Percentiles rank a stretch among this genome's conserved stretches.
These are phyloP conservation scores for Premnoplex brunnescens DNA, from an alignment of 2,797 vertebrate species.

Conservation along the genomic window DNA sequence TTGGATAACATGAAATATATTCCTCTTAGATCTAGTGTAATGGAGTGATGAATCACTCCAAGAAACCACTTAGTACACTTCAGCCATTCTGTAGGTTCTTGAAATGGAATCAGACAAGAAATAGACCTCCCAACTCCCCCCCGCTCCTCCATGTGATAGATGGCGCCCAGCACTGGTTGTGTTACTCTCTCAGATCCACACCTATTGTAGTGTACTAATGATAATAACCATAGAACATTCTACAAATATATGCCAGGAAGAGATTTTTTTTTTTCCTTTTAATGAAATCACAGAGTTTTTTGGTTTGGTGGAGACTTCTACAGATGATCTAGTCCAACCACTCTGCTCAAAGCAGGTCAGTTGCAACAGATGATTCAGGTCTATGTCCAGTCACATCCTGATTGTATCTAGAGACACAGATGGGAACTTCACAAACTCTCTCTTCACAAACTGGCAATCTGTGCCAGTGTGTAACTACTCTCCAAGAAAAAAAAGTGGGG, in stretches of 20 bases:
- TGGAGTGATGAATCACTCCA: background rate
- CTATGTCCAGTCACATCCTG: background rate
- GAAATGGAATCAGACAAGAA: background rate
- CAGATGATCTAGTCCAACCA: background rate
- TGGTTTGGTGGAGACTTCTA: background rate
- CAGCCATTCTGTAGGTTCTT: background rate
- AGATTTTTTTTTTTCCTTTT: background rate
- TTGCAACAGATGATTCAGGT: background rate
- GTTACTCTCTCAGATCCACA: background rate
- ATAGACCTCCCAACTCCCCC: fast-evolving
- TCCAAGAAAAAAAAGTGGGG: background rate
- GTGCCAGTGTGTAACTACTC: background rate
- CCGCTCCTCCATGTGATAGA: background rate
- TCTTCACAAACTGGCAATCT: too few species aligned
- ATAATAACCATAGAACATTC: background rate
- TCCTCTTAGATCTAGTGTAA: background rate
- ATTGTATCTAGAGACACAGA: background rate
- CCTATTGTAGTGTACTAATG: background rate
- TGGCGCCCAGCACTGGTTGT: background rate
- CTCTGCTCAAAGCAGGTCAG: background rate
- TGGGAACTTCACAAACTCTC: background rate
- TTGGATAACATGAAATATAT: background rate
- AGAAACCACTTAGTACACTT: background rate
- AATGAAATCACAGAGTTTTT: background rate
- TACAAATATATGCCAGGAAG: background rate